Evolutionary conservation across 2,888 invertebrate genomes (phyloP), one percentile per base, ranked within the genome.

Genomic region (Mycalesis mineus): DNA sequence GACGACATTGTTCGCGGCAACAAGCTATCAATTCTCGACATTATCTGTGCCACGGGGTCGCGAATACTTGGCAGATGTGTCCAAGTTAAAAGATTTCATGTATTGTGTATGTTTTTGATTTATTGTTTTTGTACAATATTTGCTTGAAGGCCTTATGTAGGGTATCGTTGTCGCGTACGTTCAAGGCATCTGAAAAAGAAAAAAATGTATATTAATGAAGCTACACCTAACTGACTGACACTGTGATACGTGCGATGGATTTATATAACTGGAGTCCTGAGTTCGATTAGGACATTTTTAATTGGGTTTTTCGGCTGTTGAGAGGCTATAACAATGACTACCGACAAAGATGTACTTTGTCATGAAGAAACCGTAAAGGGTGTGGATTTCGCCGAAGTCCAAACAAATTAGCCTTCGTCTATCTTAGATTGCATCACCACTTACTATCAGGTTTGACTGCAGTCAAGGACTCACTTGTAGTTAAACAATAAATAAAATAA

Each of bases 131-230:
- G 39, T 40, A 17, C 39, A 29, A 50, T 56, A 33, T 49, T 58
- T 29, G 11, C 40, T 29, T 44, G 7, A n/a, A 4, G 29, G 47
- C 13, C 14, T 36, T 8, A 37, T 44, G 0, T n/a, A 14, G n/a
- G 28, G 42, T 44, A 13, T 8, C 36, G 41, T 54, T 36, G 54
- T 52, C 37, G 48, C 15, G 9, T 52, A 0, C 29, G 17, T 47
- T 58, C 33, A 54, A 59, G 59, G 58, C 68, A 71, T 70, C 71
- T 71, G 71, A 53, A 71, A 71, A 61, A 68, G 65, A 48, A 56
- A 55, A 59, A 63, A 31, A 58, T 47, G 36, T 14, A 29, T 9
- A 6, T 40, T 29, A 40, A 22, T 50, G 28, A 8, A 33, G 7
- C 28, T 14, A 22, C 14, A 31, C 9, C 14, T 14, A 8, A 1